Evolutionary conservation across 1,140 invertebrate genomes (phyloP), one percentile per base, ranked within the genome.

Genomic region (Drosophila oshimai): DNA sequence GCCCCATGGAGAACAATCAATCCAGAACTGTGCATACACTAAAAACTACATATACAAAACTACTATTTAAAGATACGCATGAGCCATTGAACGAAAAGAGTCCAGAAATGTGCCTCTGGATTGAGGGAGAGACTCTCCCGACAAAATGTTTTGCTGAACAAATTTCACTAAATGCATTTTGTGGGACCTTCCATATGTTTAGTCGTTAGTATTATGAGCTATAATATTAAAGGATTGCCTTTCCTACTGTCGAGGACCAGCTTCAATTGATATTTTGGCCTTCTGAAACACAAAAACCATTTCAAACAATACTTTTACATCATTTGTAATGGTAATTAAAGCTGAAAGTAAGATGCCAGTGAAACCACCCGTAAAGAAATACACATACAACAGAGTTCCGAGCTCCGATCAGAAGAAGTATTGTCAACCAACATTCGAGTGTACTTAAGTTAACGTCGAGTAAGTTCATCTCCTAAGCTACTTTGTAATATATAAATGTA

Each of bases 391-490:
- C 39, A 15, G 12, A 54, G 33, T 46, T 42, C 28, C 31, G 42
- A 53, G 34, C 47, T 71, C 26, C 71, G 39, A 37, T 33, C 53
- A 60, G 54, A 54, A 76, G 77, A 70, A 84, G 80, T 86, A 86
- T 86, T 84, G 61, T 29, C 28, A 79, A 83, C 34, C 71, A 75
- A 86, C 80, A 86, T 86, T 86, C 80, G 84, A 72, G 70, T 68
- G 74, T 86, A 84, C 80, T 87, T 86, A 86, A 84, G 70, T 61
- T 62, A 55, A 29, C 33, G 47, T 49, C 53, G 17, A 61, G 42
- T 84, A 81, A 83, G 78, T 50, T 83, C 22, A 44, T 54, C 51
- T 61, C 60, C 17, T 75, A 75, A 65, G 61, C 62, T 60, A 31
- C 51, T 50, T 37, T 71, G 51, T 39, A 58, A 51, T 57, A 51